Evolutionary conservation across 2,888 invertebrate species (phyloP).

Genomic region (Agrypnus murinus): DNA sequence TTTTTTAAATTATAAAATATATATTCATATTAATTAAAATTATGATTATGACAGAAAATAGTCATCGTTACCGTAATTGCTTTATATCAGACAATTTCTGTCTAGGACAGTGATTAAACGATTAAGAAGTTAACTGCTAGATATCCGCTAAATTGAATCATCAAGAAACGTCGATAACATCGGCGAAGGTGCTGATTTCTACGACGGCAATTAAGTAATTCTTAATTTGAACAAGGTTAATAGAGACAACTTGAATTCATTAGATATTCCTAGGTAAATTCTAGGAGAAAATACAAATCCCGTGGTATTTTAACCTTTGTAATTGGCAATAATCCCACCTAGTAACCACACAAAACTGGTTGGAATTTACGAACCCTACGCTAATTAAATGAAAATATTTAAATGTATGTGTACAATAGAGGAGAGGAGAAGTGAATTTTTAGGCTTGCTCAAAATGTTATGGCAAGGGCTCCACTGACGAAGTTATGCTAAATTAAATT

Average conservation of each 20-base stretch:
- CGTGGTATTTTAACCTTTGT: conserved; percentile 19
- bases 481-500: conserved; percentile 7
- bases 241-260: conserved; percentile 8
- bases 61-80: too few species aligned
- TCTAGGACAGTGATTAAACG: conserved; percentile 21
- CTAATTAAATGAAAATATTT: conserved; percentile 29
- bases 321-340: conserved; percentile 19
- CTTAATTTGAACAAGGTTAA: conserved; percentile 8
- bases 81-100: conserved; percentile 16
- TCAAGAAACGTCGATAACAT: conserved; percentile 31
- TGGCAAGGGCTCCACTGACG: neutral
- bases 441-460: neutral
- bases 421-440: conserved; percentile 2
- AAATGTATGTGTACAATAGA: conserved; percentile 18
- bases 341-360: conserved; percentile 13
- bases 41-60: too few species aligned
- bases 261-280: conserved; percentile 12
- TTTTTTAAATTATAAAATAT: too few species aligned
- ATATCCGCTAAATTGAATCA: conserved; percentile 34
- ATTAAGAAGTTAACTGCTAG: conserved; percentile 19
- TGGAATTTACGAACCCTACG: conserved; percentile 4
- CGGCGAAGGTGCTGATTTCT: conserved; percentile 30
- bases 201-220: conserved; percentile 26
- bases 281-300: conserved; percentile 11
- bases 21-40: too few species aligned